These are phyloP conservation scores for Tenthredo notha DNA, from an alignment of 2,888 invertebrate genomes.

Conservation along the genomic window DNA sequence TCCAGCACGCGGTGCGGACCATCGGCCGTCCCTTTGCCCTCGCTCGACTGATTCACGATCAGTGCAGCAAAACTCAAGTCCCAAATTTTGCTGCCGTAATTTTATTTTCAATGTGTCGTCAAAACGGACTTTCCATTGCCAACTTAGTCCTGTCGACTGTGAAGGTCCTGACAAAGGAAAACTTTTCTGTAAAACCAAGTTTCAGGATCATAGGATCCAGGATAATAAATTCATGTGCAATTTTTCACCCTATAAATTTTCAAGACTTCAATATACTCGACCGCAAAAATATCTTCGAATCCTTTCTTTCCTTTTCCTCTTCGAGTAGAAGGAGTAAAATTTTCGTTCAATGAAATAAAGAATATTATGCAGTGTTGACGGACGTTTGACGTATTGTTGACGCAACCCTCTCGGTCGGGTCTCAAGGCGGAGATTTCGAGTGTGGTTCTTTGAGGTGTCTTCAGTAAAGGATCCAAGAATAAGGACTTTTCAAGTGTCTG, in stretches of 20 bases:
- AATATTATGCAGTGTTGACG: slow-evolving; percentile 19
- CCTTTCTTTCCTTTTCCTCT: neutral
- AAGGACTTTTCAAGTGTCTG: neutral
- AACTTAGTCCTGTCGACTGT: neutral
- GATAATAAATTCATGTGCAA: neutral
- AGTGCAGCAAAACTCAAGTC: slow-evolving; percentile 15
- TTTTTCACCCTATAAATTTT: slow-evolving; percentile 1
- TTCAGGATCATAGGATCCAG: neutral
- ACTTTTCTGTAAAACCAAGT: neutral
- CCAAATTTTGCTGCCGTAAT: slow-evolving; percentile 1
- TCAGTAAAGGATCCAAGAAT: slow-evolving; percentile 30
- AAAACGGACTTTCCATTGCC: neutral
- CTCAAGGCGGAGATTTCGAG: slow-evolving; percentile 39
- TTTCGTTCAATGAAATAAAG: neutral
- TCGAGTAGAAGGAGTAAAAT: neutral
- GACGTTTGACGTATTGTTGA: slow-evolving; percentile 31
- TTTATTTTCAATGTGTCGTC: neutral
- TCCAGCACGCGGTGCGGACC: slow-evolving; percentile 54
- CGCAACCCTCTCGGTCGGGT: slow-evolving; percentile 29
- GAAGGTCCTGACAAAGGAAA: neutral
- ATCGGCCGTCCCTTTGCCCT: slow-evolving; percentile 53
- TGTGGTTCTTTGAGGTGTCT: slow-evolving; percentile 26
- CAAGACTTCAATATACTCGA: neutral
- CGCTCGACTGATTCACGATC: slow-evolving; percentile 48
- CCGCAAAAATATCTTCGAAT: neutral